These are phyloP conservation scores for Tokudaia tokunoshimensis DNA, from an alignment of 2,797 vertebrate genomes.

Conservation along the genomic window DNA sequence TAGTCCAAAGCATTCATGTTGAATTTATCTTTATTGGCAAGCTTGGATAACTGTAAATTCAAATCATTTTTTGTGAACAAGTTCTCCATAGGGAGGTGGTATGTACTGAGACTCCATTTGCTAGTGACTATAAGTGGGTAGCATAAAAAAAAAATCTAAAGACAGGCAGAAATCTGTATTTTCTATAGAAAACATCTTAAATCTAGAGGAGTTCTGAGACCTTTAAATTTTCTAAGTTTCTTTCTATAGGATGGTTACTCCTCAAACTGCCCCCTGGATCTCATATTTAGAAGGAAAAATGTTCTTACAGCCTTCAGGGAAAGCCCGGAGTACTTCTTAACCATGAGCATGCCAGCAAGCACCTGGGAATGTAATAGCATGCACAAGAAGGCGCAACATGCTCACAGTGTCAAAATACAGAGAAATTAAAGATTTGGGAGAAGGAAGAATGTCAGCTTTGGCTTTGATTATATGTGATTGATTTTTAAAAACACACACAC, in stretches of 20 bases:
- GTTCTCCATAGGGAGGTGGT: neutral
- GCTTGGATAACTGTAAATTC: constrained; percentile 43
- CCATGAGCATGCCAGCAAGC: neutral
- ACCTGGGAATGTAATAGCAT: neutral
- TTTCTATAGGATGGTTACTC: neutral
- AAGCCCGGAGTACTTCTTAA: neutral
- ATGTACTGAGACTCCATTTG: constrained; percentile 21
- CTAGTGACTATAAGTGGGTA: neutral
- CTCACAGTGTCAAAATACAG: neutral
- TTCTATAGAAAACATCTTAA: constrained; percentile 45
- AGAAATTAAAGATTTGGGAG: neutral
- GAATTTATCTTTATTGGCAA: constrained; percentile 31
- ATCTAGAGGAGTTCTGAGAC: neutral
- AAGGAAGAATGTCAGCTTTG: neutral
- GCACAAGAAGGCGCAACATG: neutral
- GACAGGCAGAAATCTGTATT: neutral
- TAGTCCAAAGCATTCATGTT: constrained; percentile 41
- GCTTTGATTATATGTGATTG: neutral
- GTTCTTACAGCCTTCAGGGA: neutral
- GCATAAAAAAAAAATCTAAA: constrained; percentile 29
- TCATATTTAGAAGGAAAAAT: neutral
- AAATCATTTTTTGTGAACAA: constrained; percentile 21
- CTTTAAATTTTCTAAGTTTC: constrained; percentile 5
- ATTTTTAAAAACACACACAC: neutral
- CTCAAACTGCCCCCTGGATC: neutral